Evolutionary conservation across 2,113 vertebrate genomes (phyloP), one percentile per base, ranked within the genome.

Genomic region (human (Homo sapiens)): DNA sequence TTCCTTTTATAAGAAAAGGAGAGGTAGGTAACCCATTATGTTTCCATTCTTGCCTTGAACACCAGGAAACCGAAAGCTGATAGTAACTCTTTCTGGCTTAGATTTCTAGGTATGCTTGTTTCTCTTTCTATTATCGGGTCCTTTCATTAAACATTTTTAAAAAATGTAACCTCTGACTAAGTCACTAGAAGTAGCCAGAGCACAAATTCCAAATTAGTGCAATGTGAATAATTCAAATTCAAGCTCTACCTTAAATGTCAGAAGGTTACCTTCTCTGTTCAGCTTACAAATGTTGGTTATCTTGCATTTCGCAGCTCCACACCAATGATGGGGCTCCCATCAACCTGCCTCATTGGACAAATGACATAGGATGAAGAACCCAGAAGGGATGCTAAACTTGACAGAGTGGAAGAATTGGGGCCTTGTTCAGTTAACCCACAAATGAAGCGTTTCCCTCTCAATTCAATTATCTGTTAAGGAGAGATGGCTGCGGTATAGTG

Each of bases 1-100:
- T 96, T 96, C 89, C 94, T 93, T 96, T 97, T 90, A 96, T 68
- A 79, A 94, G 96, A 96, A 98, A 96, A 95, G 84, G 92, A 94
- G 93, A 96, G 57, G 40, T 55, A 50, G 59, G 38, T n/a, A 84
- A 72, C 22, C n/a, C 38, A 61, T 68, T 81, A 32, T 48, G 93
- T 96, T 98, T 97, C 85, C 22, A 43, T 97, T 97, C 93, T 96
- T 86, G 55, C 70, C 25, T 82, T 73, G 88, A 75, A 86, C 61
- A 78, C 90, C 90, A 96, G 91, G 96, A 97, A 98, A 94, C 66
- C 38, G 55, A 91, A 96, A 97, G 59, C 35, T 73, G n/a, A 78
- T 50, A 66, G 32, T 73, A 94, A 90, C 22, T 70, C 75, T 97
- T 94, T 48, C 66, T 82, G 68, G 57, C 17, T 89, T 92, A 93